phyloP scores from a whole-genome alignment of 2,888 invertebrate genomes.

The Stratiomys singularior region DNA sequence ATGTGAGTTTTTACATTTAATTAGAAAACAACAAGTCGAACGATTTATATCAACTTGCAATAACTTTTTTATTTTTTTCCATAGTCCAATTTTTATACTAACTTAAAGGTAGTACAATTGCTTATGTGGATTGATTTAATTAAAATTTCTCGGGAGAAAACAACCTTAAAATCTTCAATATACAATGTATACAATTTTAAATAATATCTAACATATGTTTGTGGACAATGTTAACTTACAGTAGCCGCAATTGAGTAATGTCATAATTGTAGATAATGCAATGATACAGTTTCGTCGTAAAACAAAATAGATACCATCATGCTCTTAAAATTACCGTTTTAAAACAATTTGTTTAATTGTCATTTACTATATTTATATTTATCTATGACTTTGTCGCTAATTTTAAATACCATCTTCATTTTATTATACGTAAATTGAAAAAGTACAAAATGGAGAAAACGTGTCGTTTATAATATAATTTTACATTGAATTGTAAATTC shows the following conservation, averaged over 20 bases:
- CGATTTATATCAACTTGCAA: conserved; percentile 31
- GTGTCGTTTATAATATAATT: conserved; percentile 39
- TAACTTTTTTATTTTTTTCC: conserved; percentile 36
- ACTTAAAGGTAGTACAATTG: conserved; percentile 8
- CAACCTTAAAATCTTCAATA: conserved; percentile 27
- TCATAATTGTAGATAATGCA: background rate
- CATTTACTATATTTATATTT: conserved; percentile 23
- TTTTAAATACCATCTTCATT: conserved; percentile 40
- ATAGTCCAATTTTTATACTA: conserved; percentile 34
- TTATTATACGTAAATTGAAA: conserved; percentile 46
- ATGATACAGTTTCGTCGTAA: conserved; percentile 13
- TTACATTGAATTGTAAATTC: conserved; percentile 45
- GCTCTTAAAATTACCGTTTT: conserved; percentile 25
- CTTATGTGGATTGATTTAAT: conserved; percentile 2
- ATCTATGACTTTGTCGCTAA: conserved; percentile 36
- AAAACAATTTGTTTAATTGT: conserved; percentile 32
- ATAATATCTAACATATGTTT: conserved; percentile 35
- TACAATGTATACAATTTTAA: background rate
- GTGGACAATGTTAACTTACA: conserved; percentile 15
- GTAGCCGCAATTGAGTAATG: conserved; percentile 1
- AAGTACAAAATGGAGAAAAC: conserved; percentile 47
- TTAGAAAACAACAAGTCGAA: background rate
- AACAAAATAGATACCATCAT: background rate
- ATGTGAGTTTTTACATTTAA: too few relatives aligned
- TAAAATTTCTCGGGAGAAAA: conserved; percentile 25